Conservation (phyloP, 2,797 vertebrate species). For the Brotula barbata region DNA sequence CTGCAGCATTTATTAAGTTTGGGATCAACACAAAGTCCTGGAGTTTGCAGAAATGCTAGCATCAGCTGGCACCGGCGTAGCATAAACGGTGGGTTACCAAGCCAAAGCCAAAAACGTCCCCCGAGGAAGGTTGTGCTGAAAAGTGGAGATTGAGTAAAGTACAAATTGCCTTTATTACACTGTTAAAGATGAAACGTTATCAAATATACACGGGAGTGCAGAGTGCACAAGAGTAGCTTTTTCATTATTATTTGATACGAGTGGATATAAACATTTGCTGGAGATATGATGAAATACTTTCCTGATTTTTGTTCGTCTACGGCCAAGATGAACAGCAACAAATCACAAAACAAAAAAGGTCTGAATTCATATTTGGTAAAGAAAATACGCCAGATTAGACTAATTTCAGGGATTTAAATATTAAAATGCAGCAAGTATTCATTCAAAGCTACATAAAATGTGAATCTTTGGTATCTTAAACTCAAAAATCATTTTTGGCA, state of each 20-base stretch:
- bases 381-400: too few relatives aligned
- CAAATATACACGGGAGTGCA: neutral
- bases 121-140: constrained; percentile 1
- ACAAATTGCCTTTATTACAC: neutral
- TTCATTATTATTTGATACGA: too few relatives aligned
- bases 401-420: neutral
- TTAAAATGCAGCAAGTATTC: neutral
- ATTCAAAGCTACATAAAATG: neutral
- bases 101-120: constrained; percentile 17
- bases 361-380: neutral
- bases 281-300: too few relatives aligned
- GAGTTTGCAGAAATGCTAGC: constrained; percentile 31
- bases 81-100: constrained; percentile 20
- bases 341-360: neutral
- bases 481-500: too few relatives aligned
- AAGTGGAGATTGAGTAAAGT: neutral
- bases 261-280: too few relatives aligned
- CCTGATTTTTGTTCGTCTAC: too few relatives aligned
- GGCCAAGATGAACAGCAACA: too few relatives aligned
- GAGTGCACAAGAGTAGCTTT: too few relatives aligned
- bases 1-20: constrained; percentile 42
- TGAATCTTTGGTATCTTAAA: too few relatives aligned
- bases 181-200: neutral
- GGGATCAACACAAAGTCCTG: constrained; percentile 42
- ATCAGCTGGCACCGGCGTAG: constrained; percentile 22